Evolutionary conservation across 1,140 invertebrate species (phyloP).

Genomic region (Limonius californicus): DNA sequence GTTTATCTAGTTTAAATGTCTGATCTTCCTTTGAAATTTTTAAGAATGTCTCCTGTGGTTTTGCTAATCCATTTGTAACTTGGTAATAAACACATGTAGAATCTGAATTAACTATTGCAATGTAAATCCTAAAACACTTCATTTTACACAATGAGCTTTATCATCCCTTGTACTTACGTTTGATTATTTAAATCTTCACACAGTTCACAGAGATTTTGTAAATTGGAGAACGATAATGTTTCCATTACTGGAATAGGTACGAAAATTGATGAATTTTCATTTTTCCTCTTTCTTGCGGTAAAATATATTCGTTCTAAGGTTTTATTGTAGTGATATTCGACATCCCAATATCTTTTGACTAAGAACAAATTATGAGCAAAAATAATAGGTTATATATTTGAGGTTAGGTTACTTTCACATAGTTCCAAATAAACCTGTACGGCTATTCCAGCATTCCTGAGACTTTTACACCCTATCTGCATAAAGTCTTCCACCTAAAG

Average conservation of each 20-base stretch:
- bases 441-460: constrained; percentile 26
- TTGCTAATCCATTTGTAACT: constrained; percentile 29
- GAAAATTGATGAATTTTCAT: constrained; percentile 32
- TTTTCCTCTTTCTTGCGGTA: constrained; percentile 23
- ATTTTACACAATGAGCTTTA: not conserved
- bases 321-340: constrained; percentile 29
- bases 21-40: constrained; percentile 29
- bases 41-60: constrained; percentile 28
- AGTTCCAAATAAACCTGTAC: constrained; percentile 38
- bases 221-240: constrained; percentile 28
- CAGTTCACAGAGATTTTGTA: constrained; percentile 22
- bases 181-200: not conserved
- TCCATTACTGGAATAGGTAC: constrained; percentile 31
- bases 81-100: constrained; percentile 41
- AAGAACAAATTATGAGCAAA: too few species aligned
- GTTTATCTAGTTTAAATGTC: constrained; percentile 28
- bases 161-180: not conserved
- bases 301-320: constrained; percentile 29
- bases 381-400: too few species aligned
- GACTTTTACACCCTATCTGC: constrained; percentile 14
- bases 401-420: constrained; percentile 34
- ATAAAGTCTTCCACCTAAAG: constrained; percentile 23
- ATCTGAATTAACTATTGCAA: constrained; percentile 36
- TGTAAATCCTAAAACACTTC: not conserved
- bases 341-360: constrained; percentile 39